phyloP scores from a whole-genome alignment of 2,113 vertebrate genomes.

The Elachura formosa region DNA sequence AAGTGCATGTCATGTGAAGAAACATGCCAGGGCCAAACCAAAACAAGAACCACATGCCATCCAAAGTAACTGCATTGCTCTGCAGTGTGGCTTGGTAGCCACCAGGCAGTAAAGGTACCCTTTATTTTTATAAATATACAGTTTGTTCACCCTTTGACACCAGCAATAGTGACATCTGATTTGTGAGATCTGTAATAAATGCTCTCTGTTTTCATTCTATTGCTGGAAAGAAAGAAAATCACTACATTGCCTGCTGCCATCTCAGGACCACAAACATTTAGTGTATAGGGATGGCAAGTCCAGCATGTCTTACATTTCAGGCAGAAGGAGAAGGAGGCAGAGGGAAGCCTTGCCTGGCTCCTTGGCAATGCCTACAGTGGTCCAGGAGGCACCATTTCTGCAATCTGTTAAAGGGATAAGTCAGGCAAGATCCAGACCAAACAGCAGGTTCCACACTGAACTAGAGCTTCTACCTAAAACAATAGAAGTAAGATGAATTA shows the following conservation, averaged over 20 bases:
- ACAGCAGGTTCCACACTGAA: background rate
- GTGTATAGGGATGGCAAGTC: background rate
- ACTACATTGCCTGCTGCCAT: background rate
- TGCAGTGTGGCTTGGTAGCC: background rate
- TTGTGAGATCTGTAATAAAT: background rate
- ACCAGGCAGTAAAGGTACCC: background rate
- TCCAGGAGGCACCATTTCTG: background rate
- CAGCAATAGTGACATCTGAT: background rate
- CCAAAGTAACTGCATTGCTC: background rate
- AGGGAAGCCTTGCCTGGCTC: background rate
- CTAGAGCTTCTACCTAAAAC: constrained; percentile 7
- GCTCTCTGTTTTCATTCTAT: background rate
- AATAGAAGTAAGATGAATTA: constrained; percentile 20
- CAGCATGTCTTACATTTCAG: background rate
- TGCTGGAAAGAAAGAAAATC: background rate
- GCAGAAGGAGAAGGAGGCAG: background rate
- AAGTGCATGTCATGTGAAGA: background rate
- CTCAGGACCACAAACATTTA: background rate
- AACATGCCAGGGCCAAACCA: rapidly evolving
- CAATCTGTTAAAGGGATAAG: background rate
- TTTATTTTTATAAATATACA: background rate
- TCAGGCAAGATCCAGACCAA: background rate
- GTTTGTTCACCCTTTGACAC: background rate
- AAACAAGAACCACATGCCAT: background rate
- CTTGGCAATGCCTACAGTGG: background rate